Base-by-base conservation (phyloP, 2,888 invertebrate species). In the Sialis lutaria region DNA sequence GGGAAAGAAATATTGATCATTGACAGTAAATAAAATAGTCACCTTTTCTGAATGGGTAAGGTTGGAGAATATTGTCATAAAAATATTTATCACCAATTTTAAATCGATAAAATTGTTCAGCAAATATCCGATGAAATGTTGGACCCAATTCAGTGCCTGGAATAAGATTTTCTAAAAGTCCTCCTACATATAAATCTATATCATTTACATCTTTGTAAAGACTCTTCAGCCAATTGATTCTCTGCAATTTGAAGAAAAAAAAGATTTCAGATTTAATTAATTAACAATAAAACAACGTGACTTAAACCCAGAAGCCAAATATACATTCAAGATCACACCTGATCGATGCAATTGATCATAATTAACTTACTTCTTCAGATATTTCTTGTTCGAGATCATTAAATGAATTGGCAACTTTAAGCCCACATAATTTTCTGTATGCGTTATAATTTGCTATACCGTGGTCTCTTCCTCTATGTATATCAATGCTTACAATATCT, bases 401-500 rank as follows among this genome's bases (percentile, higher is more conserved):
- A 31, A 42, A 42, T 9, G 42, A 6, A 5, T 13, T 42, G 9
- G 42, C 42, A 1, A 8, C 22, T 42, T 42, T 42, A 9, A 42
- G 32, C 9, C 42, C 42, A 30, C 42, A 42, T 32, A 42, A 8
- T 10, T 22, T 42, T 42, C 42, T 30, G 31, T 42, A 42, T 7
- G 30, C 7, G 10, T 42, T 42, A 10, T 42, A 42, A n/a, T 8
- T n/a, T 30, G 42, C 42, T 7, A 42, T n/a, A 7, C 42, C 42
- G 10, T 42, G 42, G 10, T 42, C 42, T 1, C 42, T 22, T 9
- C 42, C 42, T 30, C 42, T 22, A 2, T 42, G 42, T 1, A 42
- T 42, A 42, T 42, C 42, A 22, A 42, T 22, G 8, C 42, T 42
- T 31, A 32, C 42, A 22, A 42, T 42, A 30, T 42, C 42, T 9